Base-by-base conservation (phyloP, 2,888 invertebrate species). In the Apodemia zela region DNA sequence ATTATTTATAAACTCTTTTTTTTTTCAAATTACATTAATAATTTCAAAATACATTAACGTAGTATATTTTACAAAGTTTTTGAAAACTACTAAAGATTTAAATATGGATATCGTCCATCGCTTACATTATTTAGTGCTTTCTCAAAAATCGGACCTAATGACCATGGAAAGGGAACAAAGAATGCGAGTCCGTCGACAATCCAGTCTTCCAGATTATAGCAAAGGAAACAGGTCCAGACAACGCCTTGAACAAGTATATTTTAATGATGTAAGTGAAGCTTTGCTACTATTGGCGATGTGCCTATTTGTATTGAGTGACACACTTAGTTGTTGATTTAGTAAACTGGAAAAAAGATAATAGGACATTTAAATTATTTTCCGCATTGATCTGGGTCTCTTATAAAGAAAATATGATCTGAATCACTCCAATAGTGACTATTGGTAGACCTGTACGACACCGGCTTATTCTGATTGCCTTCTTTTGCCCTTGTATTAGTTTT, bases 71-170 rank as follows among this genome's bases (percentile, higher is more conserved):
- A 33, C 33, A 8, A 33, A 33, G 3, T 13, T 38, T 13, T 13
- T 13, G 4, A 38, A 13, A 38, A 38, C 0, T 13, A 38, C 0
- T 38, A 8, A 38, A 38, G 38, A 38, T 38, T 51, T 59, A 59
- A 73, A 63, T 63, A 92, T 92, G 92, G 92, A 92, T 81, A 78
- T 92, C 70, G 89, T 92, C 66, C 92, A 92, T 74, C 83, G 89
- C 49, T 74, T 92, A 69, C 92, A 92, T 72, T 92, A 92, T 72
- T 78, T 92, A 68, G 91, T 92, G 72, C 73, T 92, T 49, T 86
- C 92, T 2, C 92, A 92, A 75, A 92, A 92, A 72, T 90, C 90
- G 25, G 92, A 92, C 74, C 75, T 92, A 66, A 85, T 92, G 89
- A 91, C 89, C 1, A 88, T 92, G 87, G 92, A 92, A 60, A 76